phyloP scores from a whole-genome alignment of 1,140 invertebrate species.

The Formica selysi region DNA sequence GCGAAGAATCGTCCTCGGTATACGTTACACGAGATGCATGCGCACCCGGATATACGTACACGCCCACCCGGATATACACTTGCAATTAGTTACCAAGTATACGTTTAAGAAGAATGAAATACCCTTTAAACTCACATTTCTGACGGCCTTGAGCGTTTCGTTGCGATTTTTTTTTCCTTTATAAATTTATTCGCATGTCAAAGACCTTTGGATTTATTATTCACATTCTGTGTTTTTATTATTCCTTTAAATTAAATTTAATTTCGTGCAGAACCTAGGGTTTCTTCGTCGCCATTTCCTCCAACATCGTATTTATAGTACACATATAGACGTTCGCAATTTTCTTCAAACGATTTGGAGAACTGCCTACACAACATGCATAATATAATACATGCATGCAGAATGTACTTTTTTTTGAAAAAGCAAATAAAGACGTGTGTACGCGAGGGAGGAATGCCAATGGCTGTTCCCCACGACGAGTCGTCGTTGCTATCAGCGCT shows the following conservation, averaged over 20 bases:
- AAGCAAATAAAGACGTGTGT: conserved; percentile 74
- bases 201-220: neutral
- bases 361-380: conserved; percentile 39
- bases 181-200: neutral
- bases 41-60: conserved; percentile 8
- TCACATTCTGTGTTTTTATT: neutral
- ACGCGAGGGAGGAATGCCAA: conserved; percentile 43
- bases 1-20: conserved; percentile 44
- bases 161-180: neutral
- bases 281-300: conserved; percentile 21
- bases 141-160: neutral
- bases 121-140: conserved; percentile 10
- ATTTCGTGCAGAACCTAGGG: neutral
- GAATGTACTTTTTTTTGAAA: conserved; percentile 76
- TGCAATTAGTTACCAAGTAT: conserved; percentile 48
- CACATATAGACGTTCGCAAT: neutral
- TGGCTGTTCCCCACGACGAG: conserved; percentile 12
- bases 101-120: conserved; percentile 17
- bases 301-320: neutral
- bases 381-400: neutral
- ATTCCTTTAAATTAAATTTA: neutral
- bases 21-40: conserved; percentile 61
- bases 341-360: neutral
- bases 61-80: conserved; percentile 33
- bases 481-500: neutral